A percentile compares a stretch with the other conserved stretches of the same genome.
Evolutionary conservation across 2,888 invertebrate species (phyloP).

Genomic region (Chesias legatella): DNA sequence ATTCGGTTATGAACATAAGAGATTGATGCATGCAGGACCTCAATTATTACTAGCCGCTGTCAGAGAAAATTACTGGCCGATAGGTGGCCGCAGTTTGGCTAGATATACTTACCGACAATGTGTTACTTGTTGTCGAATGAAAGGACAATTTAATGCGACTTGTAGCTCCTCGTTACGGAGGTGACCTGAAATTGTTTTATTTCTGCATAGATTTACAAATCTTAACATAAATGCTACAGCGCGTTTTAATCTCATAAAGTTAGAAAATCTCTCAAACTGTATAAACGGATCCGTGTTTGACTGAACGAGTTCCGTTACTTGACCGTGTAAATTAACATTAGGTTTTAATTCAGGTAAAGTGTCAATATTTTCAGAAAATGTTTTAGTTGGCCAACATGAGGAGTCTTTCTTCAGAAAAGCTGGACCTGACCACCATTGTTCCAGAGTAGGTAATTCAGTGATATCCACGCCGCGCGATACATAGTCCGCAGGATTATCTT

Average conservation of each 20-base stretch:
- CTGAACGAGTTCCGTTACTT: too few species aligned
- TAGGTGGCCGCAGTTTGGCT: conserved; percentile 22
- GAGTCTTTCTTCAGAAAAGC: background rate
- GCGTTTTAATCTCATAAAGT: conserved; percentile 10
- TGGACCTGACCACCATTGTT: conserved; percentile 4
- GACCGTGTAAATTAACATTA: background rate
- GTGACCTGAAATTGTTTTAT: conserved; percentile 1
- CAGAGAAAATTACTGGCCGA: conserved; percentile 17
- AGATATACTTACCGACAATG: conserved; percentile 23
- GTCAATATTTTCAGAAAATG: too few species aligned
- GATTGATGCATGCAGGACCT: conserved; percentile 17
- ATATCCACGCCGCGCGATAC: conserved; percentile 6
- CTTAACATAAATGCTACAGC: conserved; percentile 6
- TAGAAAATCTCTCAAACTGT: conserved; percentile 1
- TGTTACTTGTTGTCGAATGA: conserved; percentile 25
- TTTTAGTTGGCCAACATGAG: conserved; percentile 6
- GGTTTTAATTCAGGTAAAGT: conserved; percentile 1
- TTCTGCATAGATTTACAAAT: conserved; percentile 7
- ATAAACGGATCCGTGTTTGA: background rate
- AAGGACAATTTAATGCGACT: conserved; percentile 10
- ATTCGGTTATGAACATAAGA: conserved; percentile 10
- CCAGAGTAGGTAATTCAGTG: conserved; percentile 1
- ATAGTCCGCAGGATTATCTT: conserved; percentile 7
- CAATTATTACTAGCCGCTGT: conserved; percentile 15
- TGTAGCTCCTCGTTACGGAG: conserved; percentile 7